Conservation (phyloP, 2,888 invertebrate genomes). For the Syritta pipiens region DNA sequence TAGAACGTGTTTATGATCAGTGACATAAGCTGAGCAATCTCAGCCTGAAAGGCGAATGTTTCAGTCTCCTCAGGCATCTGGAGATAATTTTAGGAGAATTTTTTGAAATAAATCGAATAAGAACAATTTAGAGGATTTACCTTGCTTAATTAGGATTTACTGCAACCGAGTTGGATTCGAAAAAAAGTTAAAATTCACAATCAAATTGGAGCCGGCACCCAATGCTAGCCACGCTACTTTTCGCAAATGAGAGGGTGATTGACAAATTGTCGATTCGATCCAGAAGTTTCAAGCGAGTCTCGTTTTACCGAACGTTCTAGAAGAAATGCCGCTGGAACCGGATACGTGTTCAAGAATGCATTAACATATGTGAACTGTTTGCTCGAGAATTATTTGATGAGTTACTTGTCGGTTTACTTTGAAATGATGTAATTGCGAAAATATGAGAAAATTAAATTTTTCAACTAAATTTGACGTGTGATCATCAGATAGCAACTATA, state of each 20-base stretch:
- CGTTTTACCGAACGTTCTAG: constrained; percentile 57
- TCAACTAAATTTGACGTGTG: too few species aligned
- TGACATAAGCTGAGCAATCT: constrained; percentile 98
- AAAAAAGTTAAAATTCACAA: constrained; percentile 47
- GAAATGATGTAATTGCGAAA: too few species aligned
- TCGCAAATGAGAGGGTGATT: constrained; percentile 44
- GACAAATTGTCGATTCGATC: constrained; percentile 47
- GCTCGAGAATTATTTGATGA: background rate
- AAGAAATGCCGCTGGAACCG: constrained; percentile 54
- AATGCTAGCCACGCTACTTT: constrained; percentile 48
- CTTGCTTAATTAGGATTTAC: constrained; percentile 36
- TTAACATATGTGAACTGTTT: background rate
- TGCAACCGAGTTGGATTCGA: background rate
- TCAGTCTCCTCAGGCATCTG: constrained; percentile 92
- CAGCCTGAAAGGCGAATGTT: constrained; percentile 99
- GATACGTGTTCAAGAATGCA: constrained; percentile 40
- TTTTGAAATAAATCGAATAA: too few species aligned
- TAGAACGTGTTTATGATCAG: constrained; percentile 99
- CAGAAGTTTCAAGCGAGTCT: constrained; percentile 46
- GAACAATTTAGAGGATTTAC: constrained; percentile 16
- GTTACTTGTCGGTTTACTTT: background rate
- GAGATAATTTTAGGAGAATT: constrained; percentile 79
- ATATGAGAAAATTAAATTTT: too few species aligned
- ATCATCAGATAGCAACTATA: too few species aligned
- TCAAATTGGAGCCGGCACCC: constrained; percentile 48